Percentiles rank a stretch among this genome's conserved stretches.
These are phyloP conservation scores for Octodonta nipae DNA, from an alignment of 2,888 invertebrate species.

Conservation along the genomic window DNA sequence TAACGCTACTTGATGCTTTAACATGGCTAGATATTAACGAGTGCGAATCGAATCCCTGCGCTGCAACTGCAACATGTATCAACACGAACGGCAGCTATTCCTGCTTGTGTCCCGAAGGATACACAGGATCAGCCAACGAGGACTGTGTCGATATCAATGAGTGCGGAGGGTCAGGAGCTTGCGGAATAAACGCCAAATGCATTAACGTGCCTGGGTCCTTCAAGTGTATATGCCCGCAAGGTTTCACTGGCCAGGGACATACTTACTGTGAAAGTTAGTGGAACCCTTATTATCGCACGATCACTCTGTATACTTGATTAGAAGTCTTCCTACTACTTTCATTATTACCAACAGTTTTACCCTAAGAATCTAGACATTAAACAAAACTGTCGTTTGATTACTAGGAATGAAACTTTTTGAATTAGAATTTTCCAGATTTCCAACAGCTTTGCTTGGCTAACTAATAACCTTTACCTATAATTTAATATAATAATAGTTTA, in stretches of 20 bases:
- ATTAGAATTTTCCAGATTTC: too few relatives aligned
- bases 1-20: too few relatives aligned
- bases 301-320: too few relatives aligned
- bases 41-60: constrained; percentile 56
- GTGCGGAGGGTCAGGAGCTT: constrained; percentile 51
- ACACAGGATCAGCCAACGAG: constrained; percentile 43
- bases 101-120: constrained; percentile 61
- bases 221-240: constrained; percentile 62
- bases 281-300: too few relatives aligned
- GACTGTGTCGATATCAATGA: constrained; percentile 64
- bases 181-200: constrained; percentile 66
- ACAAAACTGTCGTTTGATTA: too few relatives aligned
- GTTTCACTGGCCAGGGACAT: constrained; percentile 62
- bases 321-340: too few relatives aligned
- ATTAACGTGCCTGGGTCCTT: constrained; percentile 68
- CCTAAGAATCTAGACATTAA: too few relatives aligned
- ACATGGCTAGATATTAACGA: constrained; percentile 54
- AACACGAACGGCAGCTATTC: constrained; percentile 64
- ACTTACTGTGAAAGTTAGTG: constrained; percentile 66
- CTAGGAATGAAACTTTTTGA: too few relatives aligned
- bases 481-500: too few relatives aligned
- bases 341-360: too few relatives aligned
- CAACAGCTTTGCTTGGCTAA: too few relatives aligned
- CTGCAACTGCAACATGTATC: constrained; percentile 54
- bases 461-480: too few relatives aligned